phyloP scores from a whole-genome alignment of 2,888 invertebrate genomes.

The Epirrhoe alternata region DNA sequence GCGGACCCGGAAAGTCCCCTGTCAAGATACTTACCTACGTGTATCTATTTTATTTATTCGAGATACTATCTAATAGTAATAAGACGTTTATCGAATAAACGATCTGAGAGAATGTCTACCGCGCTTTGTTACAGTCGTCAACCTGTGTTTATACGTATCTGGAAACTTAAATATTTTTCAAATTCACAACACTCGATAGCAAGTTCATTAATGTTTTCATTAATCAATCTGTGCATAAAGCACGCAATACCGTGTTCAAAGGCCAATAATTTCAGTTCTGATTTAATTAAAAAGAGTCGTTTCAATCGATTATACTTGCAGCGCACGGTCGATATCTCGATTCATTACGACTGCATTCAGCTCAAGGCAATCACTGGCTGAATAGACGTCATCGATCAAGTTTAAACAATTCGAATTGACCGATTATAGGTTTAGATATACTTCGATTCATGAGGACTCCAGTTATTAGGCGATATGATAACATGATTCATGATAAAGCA shows the following conservation, averaged over 20 bases:
- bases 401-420: conserved; percentile 19
- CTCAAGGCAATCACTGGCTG: conserved; percentile 35
- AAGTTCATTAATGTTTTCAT: background rate
- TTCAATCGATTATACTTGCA: conserved; percentile 34
- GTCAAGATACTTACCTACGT: no score
- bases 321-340: conserved; percentile 33
- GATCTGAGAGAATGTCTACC: no score
- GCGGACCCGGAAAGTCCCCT: no score
- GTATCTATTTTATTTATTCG: no score
- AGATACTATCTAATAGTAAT: no score
- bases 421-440: conserved; percentile 10
- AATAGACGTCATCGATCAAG: conserved; percentile 34
- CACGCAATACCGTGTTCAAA: conserved; percentile 1
- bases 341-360: conserved; percentile 41
- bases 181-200: no score
- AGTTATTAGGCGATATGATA: background rate
- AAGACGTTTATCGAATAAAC: no score
- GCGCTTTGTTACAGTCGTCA: no score
- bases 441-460: background rate
- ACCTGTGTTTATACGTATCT: no score
- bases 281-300: background rate
- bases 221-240: background rate
- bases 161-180: no score
- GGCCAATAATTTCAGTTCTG: background rate
- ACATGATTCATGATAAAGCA: no score